phyloP scores from a whole-genome alignment of 2,797 vertebrate genomes.

The Pseudocheirus occidentalis region DNA sequence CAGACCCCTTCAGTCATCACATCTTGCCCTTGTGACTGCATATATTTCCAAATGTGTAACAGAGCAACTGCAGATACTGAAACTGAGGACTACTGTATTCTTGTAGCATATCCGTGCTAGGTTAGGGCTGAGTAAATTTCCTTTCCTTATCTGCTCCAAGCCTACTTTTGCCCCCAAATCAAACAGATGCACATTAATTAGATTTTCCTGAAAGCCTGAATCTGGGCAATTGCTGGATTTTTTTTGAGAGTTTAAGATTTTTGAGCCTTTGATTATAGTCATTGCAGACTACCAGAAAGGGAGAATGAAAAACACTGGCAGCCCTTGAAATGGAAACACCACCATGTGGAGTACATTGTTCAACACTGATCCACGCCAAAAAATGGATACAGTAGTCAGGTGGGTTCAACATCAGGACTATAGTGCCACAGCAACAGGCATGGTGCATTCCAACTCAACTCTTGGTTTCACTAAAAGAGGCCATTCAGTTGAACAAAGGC shows the following conservation, averaged over 20 bases:
- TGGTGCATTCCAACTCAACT: not conserved
- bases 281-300: not conserved
- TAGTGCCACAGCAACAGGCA: not conserved
- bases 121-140: too few species aligned
- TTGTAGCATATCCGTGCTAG: too few species aligned
- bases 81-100: too few species aligned
- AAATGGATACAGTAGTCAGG: not conserved
- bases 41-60: too few species aligned
- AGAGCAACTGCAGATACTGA: too few species aligned
- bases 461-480: conserved; percentile 12
- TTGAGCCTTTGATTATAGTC: not conserved
- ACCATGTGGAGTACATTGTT: not conserved
- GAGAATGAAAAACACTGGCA: not conserved
- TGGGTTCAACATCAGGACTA: not conserved
- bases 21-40: too few species aligned
- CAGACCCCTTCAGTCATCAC: too few species aligned
- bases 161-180: too few species aligned
- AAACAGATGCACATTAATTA: too few species aligned
- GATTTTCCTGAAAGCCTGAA: not conserved
- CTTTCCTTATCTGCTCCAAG: too few species aligned
- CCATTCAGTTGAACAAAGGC: conserved; percentile 13
- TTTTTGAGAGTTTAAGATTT: not conserved
- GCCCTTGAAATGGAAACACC: not conserved
- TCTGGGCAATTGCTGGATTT: not conserved
- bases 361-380: not conserved